Conservation (phyloP, 2,113 vertebrate species). For the Numida meleagris region DNA sequence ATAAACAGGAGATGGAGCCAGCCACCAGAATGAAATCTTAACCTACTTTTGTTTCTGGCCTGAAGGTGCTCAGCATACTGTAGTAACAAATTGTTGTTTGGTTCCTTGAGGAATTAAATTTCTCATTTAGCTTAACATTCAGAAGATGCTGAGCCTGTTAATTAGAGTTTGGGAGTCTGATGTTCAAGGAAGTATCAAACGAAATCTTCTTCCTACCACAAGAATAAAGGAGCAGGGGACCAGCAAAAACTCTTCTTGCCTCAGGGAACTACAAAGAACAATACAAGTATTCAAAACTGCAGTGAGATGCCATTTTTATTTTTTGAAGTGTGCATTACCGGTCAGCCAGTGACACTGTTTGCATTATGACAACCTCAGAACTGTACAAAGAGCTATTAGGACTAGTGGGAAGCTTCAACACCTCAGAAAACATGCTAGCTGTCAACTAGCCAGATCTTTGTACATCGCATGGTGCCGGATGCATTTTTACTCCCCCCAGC, state of each 20-base stretch:
- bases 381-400: not conserved
- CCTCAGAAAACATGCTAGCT: not conserved
- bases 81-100: not conserved
- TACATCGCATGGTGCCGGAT: not conserved
- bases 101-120: not conserved
- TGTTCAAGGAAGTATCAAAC: fast-evolving
- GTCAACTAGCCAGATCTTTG: not conserved
- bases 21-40: not conserved
- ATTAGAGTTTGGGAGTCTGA: not conserved
- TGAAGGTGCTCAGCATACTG: not conserved
- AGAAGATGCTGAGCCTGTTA: not conserved
- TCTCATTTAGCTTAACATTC: not conserved
- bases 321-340: not conserved
- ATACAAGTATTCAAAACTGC: not conserved
- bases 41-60: constrained; percentile 39
- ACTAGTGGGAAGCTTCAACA: not conserved
- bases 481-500: not conserved
- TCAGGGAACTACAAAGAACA: not conserved
- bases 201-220: not conserved
- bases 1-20: constrained; percentile 38
- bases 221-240: not conserved
- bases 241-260: not conserved
- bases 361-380: not conserved
- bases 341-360: not conserved
- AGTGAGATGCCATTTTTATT: not conserved